phyloP scores from a whole-genome alignment of 2,797 vertebrate genomes.

The Eremophila alpestris region DNA sequence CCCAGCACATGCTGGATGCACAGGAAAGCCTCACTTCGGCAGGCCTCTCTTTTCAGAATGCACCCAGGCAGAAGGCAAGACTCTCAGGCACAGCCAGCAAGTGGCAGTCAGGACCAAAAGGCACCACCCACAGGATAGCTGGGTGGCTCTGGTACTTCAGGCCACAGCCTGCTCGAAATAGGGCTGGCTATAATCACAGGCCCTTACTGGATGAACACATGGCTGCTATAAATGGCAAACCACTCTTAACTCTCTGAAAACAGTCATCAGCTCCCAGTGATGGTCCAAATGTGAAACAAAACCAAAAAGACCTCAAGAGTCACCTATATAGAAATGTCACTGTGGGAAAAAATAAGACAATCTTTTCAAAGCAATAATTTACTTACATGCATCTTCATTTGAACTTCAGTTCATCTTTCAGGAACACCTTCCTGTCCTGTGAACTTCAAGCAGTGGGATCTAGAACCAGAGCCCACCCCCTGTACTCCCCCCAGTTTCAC shows the following conservation, averaged over 20 bases:
- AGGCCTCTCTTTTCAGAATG: not conserved
- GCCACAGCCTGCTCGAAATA: not conserved
- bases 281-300: not conserved
- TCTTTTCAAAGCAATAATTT: not conserved
- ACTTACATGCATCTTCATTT: not conserved
- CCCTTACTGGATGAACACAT: not conserved
- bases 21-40: not conserved
- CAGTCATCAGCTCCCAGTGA: not conserved
- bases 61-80: not conserved
- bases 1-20: not conserved
- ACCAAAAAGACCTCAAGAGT: not conserved
- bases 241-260: not conserved
- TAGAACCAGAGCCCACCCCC: not conserved
- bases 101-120: not conserved
- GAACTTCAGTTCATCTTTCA: not conserved
- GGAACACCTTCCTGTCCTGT: not conserved
- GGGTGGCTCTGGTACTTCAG: not conserved
- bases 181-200: not conserved
- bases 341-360: not conserved
- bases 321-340: not conserved
- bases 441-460: not conserved
- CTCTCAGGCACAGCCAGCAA: not conserved
- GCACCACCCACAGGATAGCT: fast-evolving
- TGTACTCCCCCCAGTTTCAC: too few species aligned
- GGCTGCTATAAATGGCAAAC: not conserved